Percentiles rank a stretch among this genome's conserved stretches.
Evolutionary conservation across 1,140 invertebrate species (phyloP).

Genomic region (Drosophila miranda): DNA sequence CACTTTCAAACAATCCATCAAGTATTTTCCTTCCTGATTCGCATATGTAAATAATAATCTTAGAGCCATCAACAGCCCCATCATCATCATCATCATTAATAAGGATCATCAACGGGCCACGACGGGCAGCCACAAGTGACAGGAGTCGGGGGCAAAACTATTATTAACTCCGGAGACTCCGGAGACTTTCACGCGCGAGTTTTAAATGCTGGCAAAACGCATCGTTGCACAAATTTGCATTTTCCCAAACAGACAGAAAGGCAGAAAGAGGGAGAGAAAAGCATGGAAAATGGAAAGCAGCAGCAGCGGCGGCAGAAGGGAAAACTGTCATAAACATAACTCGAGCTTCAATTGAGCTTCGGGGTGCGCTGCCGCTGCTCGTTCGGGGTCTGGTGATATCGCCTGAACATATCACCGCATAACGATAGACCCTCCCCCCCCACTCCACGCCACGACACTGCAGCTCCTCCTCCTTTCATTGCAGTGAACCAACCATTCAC

Average conservation of each 20-base stretch:
- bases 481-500: conserved; percentile 21
- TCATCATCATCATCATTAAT: conserved; percentile 6
- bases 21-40: conserved; percentile 1
- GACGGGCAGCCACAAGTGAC: not conserved
- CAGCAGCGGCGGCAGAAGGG: conserved; percentile 56
- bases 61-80: conserved; percentile 1
- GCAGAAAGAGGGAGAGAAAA: conserved; percentile 8
- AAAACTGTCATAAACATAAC: conserved; percentile 79
- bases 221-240: conserved; percentile 77
- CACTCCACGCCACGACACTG: not conserved
- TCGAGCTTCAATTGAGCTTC: conserved; percentile 71
- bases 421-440: conserved; percentile 18
- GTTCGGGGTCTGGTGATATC: conserved; percentile 50
- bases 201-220: conserved; percentile 70
- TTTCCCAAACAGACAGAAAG: conserved; percentile 29
- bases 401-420: conserved; percentile 54
- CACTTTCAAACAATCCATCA: too few species aligned
- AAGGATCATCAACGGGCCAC: not conserved
- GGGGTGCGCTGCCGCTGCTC: conserved; percentile 2
- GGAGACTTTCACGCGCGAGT: conserved; percentile 69
- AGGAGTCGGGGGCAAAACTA: conserved; percentile 15
- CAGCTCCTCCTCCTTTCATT: not conserved
- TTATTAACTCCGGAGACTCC: conserved; percentile 31
- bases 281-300: conserved; percentile 70
- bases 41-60: not conserved